A percentile compares a stretch with the other conserved stretches of the same genome.
These are phyloP conservation scores for Bombylius major DNA, from an alignment of 2,888 invertebrate genomes.

Conservation along the genomic window DNA sequence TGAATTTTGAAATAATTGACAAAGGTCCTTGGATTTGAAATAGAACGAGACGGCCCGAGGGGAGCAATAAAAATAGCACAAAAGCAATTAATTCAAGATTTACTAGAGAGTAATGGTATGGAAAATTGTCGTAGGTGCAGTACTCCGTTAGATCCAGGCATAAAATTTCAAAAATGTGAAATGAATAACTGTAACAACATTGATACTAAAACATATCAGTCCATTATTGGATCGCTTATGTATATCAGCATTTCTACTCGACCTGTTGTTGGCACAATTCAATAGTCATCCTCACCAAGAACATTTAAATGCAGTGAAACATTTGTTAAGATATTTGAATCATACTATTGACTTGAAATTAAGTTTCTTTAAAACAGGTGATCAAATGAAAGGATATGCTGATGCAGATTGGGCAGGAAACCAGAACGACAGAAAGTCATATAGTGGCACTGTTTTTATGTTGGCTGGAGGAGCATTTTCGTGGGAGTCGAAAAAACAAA, in stretches of 20 bases:
- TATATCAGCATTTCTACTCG: conserved; percentile 11
- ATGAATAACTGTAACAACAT: conserved; percentile 4
- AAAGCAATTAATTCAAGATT: background rate
- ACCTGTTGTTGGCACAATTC: conserved; percentile 16
- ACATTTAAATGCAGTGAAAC: conserved; percentile 12
- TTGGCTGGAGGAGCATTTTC: conserved; percentile 8
- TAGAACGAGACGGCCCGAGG: too few species aligned
- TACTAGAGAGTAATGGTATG: conserved; percentile 1
- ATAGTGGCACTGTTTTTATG: conserved; percentile 5
- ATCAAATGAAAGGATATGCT: conserved; percentile 4
- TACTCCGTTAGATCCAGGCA: conserved; percentile 10
- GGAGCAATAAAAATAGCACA: background rate
- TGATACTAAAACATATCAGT: conserved; percentile 12
- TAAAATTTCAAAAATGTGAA: conserved; percentile 7
- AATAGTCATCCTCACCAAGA: conserved; percentile 14
- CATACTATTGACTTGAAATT: conserved; percentile 4
- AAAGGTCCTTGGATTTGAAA: too few species aligned
- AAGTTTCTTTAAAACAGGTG: conserved; percentile 1
- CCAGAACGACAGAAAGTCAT: conserved; percentile 9
- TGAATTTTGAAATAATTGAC: too few species aligned
- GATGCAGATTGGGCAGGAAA: conserved; percentile 16
- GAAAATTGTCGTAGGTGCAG: background rate
- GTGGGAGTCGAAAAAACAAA: conserved; percentile 14
- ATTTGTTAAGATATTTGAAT: conserved; percentile 11
- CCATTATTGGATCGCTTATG: conserved; percentile 11